These are phyloP conservation scores for Armadillidium nasatum DNA, from an alignment of 1,140 invertebrate genomes.

Conservation along the genomic window DNA sequence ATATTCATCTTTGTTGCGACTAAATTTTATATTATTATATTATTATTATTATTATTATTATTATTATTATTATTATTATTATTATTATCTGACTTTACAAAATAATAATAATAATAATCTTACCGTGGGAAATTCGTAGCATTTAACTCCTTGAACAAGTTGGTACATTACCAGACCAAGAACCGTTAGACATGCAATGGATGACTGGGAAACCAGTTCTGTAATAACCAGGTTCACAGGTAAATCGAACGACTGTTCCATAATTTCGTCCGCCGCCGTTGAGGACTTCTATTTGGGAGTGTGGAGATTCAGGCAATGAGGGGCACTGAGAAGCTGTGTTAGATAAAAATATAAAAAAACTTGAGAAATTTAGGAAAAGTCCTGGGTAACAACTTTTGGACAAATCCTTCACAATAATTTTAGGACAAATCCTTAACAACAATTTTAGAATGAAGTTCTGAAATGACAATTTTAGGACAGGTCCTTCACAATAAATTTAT, in stretches of 20 bases:
- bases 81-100: neutral
- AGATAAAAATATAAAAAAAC: slow-evolving; percentile 38
- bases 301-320: slow-evolving; percentile 77
- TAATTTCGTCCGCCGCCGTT: slow-evolving; percentile 90
- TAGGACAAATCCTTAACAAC: too few relatives aligned
- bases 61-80: too few relatives aligned
- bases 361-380: too few relatives aligned
- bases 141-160: slow-evolving; percentile 73
- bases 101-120: slow-evolving; percentile 79
- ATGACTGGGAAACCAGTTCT: slow-evolving; percentile 81
- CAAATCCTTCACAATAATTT: too few relatives aligned
- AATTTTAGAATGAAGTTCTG: too few relatives aligned
- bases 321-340: slow-evolving; percentile 81
- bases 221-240: slow-evolving; percentile 89
- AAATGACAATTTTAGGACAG: too few relatives aligned
- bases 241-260: slow-evolving; percentile 84
- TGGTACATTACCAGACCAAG: slow-evolving; percentile 89
- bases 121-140: slow-evolving; percentile 74
- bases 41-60: too few relatives aligned
- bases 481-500: too few relatives aligned
- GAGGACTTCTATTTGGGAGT: slow-evolving; percentile 80
- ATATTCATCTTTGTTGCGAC: too few relatives aligned
- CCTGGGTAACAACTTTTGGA: too few relatives aligned
- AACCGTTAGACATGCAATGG: slow-evolving; percentile 91
- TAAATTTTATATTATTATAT: too few relatives aligned